Base-by-base conservation (phyloP, 1,140 invertebrate genomes). In the Aphelenchoides avenae region DNA sequence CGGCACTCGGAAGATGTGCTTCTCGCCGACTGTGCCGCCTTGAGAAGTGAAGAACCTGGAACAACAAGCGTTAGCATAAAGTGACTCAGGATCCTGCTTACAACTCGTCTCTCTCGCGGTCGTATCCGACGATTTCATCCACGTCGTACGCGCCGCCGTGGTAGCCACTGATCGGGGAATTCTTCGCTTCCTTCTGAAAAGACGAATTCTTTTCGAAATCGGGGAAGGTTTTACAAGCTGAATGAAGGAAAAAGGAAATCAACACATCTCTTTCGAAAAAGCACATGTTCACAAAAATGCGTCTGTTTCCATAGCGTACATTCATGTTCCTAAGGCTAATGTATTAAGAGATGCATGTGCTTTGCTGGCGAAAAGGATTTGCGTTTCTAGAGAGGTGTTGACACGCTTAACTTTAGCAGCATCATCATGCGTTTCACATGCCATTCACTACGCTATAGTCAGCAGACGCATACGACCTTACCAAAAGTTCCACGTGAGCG, bases 71-170 rank as follows among this genome's bases (percentile, higher is more conserved):
- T 52, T 26, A 15, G 9, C 9, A 11, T 11, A 9, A 57, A 20
- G 51, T 15, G 20, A 53, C 0, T 5, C 27, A 13, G 13, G 13
- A 36, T 36, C 34, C 34, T 13, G 18, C 44, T 37, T 36, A 57
- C 55, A 61, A 40, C 33, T 61, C 58, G 47, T 61, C 58, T 34
- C 46, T 27, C 44, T 61, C 47, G 48, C 42, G 26, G 22, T 63
- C 40, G 34, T 57, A 57, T 33, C 57, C 57, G 20, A 50, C 33
- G n/a, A 61, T 61, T 13, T 60, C 42, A 18, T 22, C 29, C 1
- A 62, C 60, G 31, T 61, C 58, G 47, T 49, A 61, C 11, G 44
- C 29, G 2, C 59, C 59, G 1, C 36, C 44, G 37, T 61, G 58
- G 18, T 47, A 30, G 13, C 52, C 52, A 26, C 33, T 54, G 6